Conservation (phyloP, 1,140 invertebrate genomes). For the Drosophila navojoa region DNA sequence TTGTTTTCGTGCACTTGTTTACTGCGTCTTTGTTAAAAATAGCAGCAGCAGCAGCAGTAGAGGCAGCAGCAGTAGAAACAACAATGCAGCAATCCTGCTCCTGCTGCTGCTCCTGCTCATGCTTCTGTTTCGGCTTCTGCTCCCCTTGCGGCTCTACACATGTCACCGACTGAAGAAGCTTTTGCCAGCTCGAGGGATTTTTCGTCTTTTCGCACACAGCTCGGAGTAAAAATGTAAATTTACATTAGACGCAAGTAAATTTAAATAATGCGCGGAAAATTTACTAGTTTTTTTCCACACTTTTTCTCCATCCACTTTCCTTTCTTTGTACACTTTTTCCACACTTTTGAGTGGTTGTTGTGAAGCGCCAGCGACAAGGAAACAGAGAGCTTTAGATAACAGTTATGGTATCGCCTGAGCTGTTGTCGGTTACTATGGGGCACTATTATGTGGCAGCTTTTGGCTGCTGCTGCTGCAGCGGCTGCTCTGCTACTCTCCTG, state of each 20-base stretch:
- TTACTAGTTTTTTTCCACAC: conserved; percentile 69
- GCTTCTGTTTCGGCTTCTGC: background rate
- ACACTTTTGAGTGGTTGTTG: conserved; percentile 12
- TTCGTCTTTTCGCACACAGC: conserved; percentile 31
- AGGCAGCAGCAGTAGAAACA: conserved; percentile 33
- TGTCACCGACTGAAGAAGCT: conserved; percentile 49
- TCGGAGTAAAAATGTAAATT: conserved; percentile 72
- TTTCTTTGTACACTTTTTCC: conserved; percentile 19
- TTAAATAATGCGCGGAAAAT: conserved; percentile 80
- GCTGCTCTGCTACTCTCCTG: background rate
- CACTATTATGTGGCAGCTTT: conserved; percentile 61
- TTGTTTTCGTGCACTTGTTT: conserved; percentile 77
- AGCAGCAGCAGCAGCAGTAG: conserved; percentile 16
- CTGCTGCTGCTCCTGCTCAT: background rate
- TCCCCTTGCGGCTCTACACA: conserved; percentile 23
- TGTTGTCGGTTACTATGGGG: conserved; percentile 48
- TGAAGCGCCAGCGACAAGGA: conserved; percentile 19
- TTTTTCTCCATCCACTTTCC: conserved; percentile 31
- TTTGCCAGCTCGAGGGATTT: conserved; percentile 70
- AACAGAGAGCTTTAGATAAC: conserved; percentile 72
- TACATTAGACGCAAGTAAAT: conserved; percentile 79
- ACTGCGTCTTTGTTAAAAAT: conserved; percentile 63
- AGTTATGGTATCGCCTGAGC: conserved; percentile 68
- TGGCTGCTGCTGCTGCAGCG: background rate
- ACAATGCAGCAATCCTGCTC: conserved; percentile 55